These are phyloP conservation scores for Limnephilus marmoratus DNA, from an alignment of 2,888 invertebrate genomes.

Conservation along the genomic window DNA sequence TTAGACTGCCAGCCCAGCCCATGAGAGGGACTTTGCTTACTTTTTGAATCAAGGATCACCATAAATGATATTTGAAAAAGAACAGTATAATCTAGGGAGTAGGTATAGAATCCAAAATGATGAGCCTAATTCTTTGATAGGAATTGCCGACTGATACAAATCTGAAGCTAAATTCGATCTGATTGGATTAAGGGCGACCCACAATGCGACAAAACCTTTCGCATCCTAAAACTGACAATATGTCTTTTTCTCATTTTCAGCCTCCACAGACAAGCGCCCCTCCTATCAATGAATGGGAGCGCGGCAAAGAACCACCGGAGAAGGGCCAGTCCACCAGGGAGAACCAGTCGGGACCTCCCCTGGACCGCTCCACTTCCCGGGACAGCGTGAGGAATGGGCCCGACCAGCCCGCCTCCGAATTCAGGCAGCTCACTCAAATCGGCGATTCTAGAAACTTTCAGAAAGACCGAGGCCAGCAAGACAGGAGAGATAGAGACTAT, in stretches of 20 bases:
- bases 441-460: conserved; percentile 61
- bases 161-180: conserved; percentile 26
- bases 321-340: conserved; percentile 42
- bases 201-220: not conserved
- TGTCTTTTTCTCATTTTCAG: conserved; percentile 27
- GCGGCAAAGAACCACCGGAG: conserved; percentile 60
- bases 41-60: not conserved
- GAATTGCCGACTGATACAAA: conserved; percentile 67
- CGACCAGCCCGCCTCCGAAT: conserved; percentile 63
- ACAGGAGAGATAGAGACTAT: conserved; percentile 67
- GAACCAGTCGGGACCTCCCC: conserved; percentile 42
- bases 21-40: not conserved
- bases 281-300: conserved; percentile 54
- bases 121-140: conserved; percentile 65
- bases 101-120: conserved; percentile 64
- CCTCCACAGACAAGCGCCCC: conserved; percentile 46
- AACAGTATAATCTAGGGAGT: not conserved
- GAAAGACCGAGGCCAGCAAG: conserved; percentile 67
- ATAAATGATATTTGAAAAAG: too few relatives aligned
- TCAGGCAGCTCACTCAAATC: conserved; percentile 66
- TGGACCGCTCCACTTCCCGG: conserved; percentile 60
- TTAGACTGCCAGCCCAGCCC: too few relatives aligned
- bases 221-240: not conserved
- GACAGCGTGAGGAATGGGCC: conserved; percentile 62
- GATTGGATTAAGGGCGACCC: not conserved